phyloP scores from a whole-genome alignment of 2,888 invertebrate genomes.

The Danaus chrysippus region DNA sequence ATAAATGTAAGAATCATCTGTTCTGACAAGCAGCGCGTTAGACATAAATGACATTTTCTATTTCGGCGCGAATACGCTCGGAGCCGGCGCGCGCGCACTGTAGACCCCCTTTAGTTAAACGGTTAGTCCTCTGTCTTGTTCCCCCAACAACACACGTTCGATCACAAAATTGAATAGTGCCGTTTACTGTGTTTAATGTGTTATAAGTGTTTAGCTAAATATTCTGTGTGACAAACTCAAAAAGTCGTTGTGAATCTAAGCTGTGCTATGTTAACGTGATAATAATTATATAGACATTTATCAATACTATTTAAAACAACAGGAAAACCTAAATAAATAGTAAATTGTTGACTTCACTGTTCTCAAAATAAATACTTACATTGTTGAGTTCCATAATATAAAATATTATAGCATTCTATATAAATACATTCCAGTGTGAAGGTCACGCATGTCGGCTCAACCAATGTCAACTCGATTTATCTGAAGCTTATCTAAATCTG shows the following conservation, averaged over 20 bases:
- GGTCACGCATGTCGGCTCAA: constrained; percentile 37
- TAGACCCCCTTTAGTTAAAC: constrained; percentile 39
- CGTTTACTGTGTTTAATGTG: background rate
- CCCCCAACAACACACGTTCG: constrained; percentile 35
- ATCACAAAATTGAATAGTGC: constrained; percentile 8
- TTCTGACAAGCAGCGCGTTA: constrained; percentile 30
- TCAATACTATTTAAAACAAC: background rate
- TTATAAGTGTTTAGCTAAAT: background rate
- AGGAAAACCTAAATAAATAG: constrained; percentile 5
- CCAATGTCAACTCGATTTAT: constrained; percentile 36
- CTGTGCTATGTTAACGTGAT: no score
- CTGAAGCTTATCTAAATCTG: constrained; percentile 20
- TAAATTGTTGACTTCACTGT: constrained; percentile 11
- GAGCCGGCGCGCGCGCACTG: constrained; percentile 46
- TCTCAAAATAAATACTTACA: constrained; percentile 19
- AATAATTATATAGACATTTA: background rate
- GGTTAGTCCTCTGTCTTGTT: constrained; percentile 64
- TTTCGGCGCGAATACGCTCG: constrained; percentile 63
- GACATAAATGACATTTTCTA: constrained; percentile 47
- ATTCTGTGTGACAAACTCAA: no score
- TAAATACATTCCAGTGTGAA: constrained; percentile 38
- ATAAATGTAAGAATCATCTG: constrained; percentile 29
- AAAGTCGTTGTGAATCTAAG: no score
- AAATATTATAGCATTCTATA: constrained; percentile 31
- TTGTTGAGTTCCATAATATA: constrained; percentile 22